phyloP scores from a whole-genome alignment of 92 coral and sea anemone genomes.

The Phenganax stokvisi region DNA sequence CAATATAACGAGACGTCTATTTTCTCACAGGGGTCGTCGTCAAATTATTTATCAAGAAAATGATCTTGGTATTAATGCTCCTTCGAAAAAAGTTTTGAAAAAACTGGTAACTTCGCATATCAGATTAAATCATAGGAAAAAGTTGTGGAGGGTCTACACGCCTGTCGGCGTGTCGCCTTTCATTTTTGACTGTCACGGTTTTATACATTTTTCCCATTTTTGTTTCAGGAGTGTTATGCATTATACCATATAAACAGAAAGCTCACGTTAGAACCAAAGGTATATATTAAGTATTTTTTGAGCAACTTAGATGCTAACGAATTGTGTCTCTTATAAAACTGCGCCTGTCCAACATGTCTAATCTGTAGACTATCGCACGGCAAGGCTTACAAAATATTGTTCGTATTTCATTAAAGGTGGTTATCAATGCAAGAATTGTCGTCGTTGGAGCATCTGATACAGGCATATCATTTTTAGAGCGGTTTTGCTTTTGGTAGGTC shows the following conservation, averaged over 20 bases:
- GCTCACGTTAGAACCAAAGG: conserved; percentile 96
- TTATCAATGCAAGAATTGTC: conserved; percentile 90
- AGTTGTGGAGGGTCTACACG: neutral
- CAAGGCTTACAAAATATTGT: no score
- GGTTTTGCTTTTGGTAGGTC: conserved; percentile 81
- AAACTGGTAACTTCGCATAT: conserved; percentile 49
- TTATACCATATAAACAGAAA: conserved; percentile 92
- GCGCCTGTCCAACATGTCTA: neutral
- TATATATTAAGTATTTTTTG: conserved; percentile 10
- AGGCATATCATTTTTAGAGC: conserved; percentile 82
- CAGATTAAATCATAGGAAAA: neutral
- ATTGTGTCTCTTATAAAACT: neutral
- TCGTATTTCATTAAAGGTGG: conserved; percentile 48
- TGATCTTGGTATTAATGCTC: conserved; percentile 75
- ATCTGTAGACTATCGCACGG: no score
- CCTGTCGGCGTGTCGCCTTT: neutral
- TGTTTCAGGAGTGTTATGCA: conserved; percentile 73
- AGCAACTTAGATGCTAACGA: neutral
- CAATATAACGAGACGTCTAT: neutral
- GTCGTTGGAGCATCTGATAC: conserved; percentile 99
- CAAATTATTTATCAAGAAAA: conserved; percentile 82
- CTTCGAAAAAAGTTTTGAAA: conserved; percentile 73
- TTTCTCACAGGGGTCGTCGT: conserved; percentile 75
- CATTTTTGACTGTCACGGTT: neutral
- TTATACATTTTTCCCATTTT: neutral